These are phyloP conservation scores for Tetraneura akinire DNA, from an alignment of 1,140 invertebrate genomes.

Conservation along the genomic window DNA sequence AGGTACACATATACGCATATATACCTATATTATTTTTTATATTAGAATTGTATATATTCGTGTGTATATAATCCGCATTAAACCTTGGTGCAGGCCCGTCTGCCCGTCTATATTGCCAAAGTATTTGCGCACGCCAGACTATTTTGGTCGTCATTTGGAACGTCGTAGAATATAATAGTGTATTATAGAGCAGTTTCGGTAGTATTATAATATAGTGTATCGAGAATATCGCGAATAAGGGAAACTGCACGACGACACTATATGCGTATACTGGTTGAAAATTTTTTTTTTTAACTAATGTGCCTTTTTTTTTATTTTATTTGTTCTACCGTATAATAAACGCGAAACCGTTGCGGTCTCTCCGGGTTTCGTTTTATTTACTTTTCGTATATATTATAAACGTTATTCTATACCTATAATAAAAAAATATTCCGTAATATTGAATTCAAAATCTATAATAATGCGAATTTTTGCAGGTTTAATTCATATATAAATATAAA, in stretches of 20 bases:
- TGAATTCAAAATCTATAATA: no score
- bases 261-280: no score
- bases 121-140: conserved; percentile 50
- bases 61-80: conserved; percentile 27
- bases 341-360: no score
- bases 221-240: conserved; percentile 14
- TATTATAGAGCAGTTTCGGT: not conserved
- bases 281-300: no score
- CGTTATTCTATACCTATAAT: no score
- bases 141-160: conserved; percentile 50
- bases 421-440: no score
- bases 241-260: not conserved
- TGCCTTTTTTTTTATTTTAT: no score
- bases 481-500: no score
- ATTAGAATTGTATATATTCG: conserved; percentile 1
- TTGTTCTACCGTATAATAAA: no score
- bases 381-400: no score
- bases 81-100: conserved; percentile 43
- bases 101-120: conserved; percentile 48
- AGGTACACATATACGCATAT: not conserved
- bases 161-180: conserved; percentile 25
- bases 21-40: not conserved
- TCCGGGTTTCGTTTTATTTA: no score
- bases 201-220: not conserved
- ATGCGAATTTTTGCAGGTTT: no score